Evolutionary conservation across 2,113 vertebrate genomes (phyloP).

Genomic region (Macquaria ambigua): DNA sequence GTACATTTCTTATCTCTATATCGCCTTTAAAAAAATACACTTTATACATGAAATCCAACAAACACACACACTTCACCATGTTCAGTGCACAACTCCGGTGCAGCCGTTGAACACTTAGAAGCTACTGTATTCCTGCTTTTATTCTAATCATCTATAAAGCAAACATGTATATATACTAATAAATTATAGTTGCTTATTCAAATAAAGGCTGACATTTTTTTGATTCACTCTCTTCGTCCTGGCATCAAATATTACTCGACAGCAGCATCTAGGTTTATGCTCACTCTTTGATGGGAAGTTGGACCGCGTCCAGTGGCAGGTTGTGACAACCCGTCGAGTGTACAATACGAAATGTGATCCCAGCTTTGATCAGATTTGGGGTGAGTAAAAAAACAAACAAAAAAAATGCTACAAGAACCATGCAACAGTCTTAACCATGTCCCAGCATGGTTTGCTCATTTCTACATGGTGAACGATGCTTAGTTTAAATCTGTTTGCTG

Average conservation of each 20-base stretch:
- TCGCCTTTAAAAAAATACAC: slow-evolving; percentile 78
- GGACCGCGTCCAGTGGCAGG: slow-evolving; percentile 33
- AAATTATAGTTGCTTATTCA: slow-evolving; percentile 23
- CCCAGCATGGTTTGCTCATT: slow-evolving; percentile 60
- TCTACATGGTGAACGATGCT: slow-evolving; percentile 13
- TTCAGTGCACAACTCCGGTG: slow-evolving; percentile 11
- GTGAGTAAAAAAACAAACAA: background rate
- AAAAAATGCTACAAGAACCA: slow-evolving; percentile 48
- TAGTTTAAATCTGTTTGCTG: slow-evolving; percentile 19
- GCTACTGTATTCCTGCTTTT: slow-evolving; percentile 24
- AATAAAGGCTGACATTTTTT: slow-evolving; percentile 32
- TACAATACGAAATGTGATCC: slow-evolving; percentile 11
- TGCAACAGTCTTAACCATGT: slow-evolving; percentile 38
- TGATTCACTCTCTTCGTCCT: slow-evolving; percentile 17
- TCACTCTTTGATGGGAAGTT: slow-evolving; percentile 40
- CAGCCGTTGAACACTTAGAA: slow-evolving; percentile 31
- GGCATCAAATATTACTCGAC: slow-evolving; percentile 2
- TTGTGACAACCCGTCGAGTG: slow-evolving; percentile 11
- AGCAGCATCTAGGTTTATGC: background rate
- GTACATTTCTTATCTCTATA: slow-evolving; percentile 62
- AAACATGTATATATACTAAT: slow-evolving; percentile 20
- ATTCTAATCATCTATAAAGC: slow-evolving; percentile 24
- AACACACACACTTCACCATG: slow-evolving; percentile 5
- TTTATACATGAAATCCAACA: slow-evolving; percentile 71
- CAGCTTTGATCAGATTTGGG: slow-evolving; percentile 37